These are phyloP conservation scores for Rhagium mordax DNA, from an alignment of 2,888 invertebrate genomes.

Conservation along the genomic window DNA sequence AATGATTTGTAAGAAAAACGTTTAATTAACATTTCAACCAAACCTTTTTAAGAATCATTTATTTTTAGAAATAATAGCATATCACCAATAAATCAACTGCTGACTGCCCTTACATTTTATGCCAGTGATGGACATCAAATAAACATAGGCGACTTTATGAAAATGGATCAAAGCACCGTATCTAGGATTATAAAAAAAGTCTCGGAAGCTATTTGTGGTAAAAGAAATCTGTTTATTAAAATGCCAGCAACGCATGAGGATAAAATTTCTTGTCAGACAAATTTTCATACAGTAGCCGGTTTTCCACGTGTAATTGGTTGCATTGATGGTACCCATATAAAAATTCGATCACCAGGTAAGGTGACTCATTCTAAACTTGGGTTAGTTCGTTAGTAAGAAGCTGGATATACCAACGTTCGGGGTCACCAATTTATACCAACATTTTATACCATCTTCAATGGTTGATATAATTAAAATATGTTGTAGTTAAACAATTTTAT, in stretches of 20 bases:
- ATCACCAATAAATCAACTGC: neutral
- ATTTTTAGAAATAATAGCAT: neutral
- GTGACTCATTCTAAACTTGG: too few species aligned
- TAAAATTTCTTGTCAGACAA: neutral
- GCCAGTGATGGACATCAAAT: neutral
- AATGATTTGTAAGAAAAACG: too few species aligned
- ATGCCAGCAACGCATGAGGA: neutral
- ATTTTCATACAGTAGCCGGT: neutral
- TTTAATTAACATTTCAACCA: too few species aligned
- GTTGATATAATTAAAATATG: too few species aligned
- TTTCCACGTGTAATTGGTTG: conserved; percentile 9
- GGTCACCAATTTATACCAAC: too few species aligned
- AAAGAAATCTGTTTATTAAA: conserved; percentile 15
- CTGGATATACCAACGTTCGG: too few species aligned
- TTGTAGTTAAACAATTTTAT: too few species aligned
- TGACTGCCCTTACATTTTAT: neutral
- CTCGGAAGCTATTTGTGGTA: conserved; percentile 4
- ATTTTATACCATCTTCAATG: too few species aligned
- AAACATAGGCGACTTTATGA: conserved; percentile 16
- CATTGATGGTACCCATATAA: conserved; percentile 3
- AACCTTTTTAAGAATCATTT: too few species aligned
- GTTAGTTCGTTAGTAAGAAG: too few species aligned
- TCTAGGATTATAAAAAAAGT: conserved; percentile 8
- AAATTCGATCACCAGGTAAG: conserved; percentile 6
- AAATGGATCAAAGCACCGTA: conserved; percentile 11